These are phyloP conservation scores for Iphiclides podalirius DNA, from an alignment of 2,888 invertebrate species.

Conservation along the genomic window DNA sequence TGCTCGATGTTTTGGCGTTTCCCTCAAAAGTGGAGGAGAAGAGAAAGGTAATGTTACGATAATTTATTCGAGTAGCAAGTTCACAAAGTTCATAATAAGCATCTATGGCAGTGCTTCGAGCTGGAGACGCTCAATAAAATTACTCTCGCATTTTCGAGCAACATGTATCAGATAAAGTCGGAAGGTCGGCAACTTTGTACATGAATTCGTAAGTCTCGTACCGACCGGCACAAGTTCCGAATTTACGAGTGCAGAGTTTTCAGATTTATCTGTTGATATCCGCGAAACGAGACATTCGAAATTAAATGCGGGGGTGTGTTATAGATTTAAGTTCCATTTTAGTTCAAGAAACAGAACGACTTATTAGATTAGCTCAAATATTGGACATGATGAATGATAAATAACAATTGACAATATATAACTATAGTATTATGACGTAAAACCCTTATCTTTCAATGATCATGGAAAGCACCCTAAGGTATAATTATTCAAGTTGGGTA, in stretches of 20 bases:
- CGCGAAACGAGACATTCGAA: constrained; percentile 4
- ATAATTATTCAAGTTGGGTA: too few species aligned
- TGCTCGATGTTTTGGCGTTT: too few species aligned
- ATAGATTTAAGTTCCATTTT: too few species aligned
- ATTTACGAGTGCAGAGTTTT: constrained; percentile 40
- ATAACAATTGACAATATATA: too few species aligned
- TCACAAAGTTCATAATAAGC: neutral
- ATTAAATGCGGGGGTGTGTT: neutral
- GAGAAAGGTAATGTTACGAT: neutral
- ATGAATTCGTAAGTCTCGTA: constrained; percentile 30
- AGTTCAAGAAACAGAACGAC: too few species aligned
- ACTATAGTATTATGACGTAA: too few species aligned
- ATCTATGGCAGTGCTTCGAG: neutral
- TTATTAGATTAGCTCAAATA: too few species aligned
- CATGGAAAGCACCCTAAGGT: too few species aligned
- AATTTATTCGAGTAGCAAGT: neutral
- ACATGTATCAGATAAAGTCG: constrained; percentile 22
- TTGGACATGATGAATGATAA: too few species aligned
- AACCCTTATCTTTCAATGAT: too few species aligned
- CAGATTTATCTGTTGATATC: constrained; percentile 24
- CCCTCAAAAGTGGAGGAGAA: too few species aligned
- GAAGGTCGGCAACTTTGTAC: constrained; percentile 28
- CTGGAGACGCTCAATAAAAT: constrained; percentile 13
- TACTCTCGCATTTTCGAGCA: constrained; percentile 16
- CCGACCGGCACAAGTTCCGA: constrained; percentile 37